A percentile compares a stretch with the other conserved stretches of the same genome.
Conservation (phyloP, 2,113 vertebrate species). For the Rhipidura dahli region DNA sequence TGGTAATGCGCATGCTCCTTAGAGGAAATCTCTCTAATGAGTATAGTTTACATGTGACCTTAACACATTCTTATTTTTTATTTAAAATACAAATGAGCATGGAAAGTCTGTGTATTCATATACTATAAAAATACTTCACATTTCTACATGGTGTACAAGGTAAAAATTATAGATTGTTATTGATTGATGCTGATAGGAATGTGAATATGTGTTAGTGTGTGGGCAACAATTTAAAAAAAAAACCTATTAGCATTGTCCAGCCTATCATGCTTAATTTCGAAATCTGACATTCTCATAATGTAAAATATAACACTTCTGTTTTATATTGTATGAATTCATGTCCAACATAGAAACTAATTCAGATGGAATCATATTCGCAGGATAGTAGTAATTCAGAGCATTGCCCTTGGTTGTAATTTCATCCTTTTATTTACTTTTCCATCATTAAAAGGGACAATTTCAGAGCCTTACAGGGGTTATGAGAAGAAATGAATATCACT, state of each 20-base stretch:
- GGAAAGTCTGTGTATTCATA: not conserved
- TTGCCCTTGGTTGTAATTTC: not conserved
- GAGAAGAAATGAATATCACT: not conserved
- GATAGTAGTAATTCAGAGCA: not conserved
- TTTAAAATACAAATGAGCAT: not conserved
- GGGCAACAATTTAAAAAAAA: not conserved
- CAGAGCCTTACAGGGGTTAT: not conserved
- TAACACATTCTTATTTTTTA: not conserved
- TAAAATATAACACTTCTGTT: not conserved
- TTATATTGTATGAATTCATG: not conserved
- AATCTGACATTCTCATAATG: not conserved
- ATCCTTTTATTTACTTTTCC: not conserved
- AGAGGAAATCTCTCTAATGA: not conserved
- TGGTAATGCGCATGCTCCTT: not conserved
- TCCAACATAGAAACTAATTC: not conserved
- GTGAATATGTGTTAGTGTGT: not conserved
- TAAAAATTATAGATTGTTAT: not conserved
- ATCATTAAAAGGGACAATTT: not conserved
- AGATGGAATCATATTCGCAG: not conserved
- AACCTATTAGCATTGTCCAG: not conserved
- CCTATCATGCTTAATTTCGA: not conserved
- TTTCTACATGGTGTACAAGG: not conserved
- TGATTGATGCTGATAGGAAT: not conserved
- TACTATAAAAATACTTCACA: not conserved
- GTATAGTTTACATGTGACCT: not conserved